Base-by-base conservation (phyloP, 2,888 invertebrate genomes). In the Lithophane socia region DNA sequence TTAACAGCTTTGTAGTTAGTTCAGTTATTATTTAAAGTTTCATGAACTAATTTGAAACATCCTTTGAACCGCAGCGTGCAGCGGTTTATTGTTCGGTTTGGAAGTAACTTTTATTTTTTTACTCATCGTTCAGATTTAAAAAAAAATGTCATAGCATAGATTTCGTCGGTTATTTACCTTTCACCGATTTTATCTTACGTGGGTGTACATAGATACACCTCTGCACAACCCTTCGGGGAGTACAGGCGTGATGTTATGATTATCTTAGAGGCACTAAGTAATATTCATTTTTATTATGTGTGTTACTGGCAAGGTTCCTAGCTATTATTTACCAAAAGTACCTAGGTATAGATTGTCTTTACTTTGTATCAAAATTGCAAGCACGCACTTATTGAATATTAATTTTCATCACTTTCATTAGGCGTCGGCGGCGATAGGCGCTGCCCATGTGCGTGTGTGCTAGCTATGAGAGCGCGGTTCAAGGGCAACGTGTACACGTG, bases 401-500 rank as follows among this genome's bases (percentile, higher is more conserved):
- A 37, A 75, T 61, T 61, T 67, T n/a, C 61, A 64, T 61, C 24
- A 69, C 56, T 73, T 82, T 69, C 77, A 61, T 73, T n/a, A 60
- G 47, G 44, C 24, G 44, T 64, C 37, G 16, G n/a, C 42, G 24
- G n/a, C 18, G 56, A 58, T 58, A 63, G 42, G 44, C 56, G 13
- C 18, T 18, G 44, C 21, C n/a, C n/a, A 47, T 37, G 29, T 47
- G 65, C 21, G 80, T n/a, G 29, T 13, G 77, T 10, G 67, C 56
- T 47, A 56, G 42, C 63, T 67, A 54, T 52, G 58, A 52, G 29
- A 29, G 37, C 71, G 24, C 52, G 64, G 84, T 73, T 84, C 84
- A 85, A 85, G 84, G 84, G 72, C 79, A 76, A 16, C 70, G 52
- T 44, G 49, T 61, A 70, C 85, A 84, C 84, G 85, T 75, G 80